Base-by-base conservation (phyloP, 37 sponge, comb jelly and placozoan species). In the Eunapius fragilis region DNA sequence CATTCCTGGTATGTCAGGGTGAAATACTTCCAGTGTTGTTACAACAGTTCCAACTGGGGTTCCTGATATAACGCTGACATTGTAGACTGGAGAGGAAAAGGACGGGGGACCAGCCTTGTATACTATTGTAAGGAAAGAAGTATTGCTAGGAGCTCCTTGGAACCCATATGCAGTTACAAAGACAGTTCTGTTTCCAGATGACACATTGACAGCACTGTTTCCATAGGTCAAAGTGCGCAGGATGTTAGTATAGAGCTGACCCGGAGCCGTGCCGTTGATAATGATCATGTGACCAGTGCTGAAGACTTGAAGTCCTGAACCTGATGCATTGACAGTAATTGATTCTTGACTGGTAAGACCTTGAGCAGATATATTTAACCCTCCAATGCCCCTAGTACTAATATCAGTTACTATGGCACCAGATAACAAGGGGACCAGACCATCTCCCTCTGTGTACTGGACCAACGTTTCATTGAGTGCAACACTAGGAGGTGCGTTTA, bases 191-290 rank as follows among this genome's bases (percentile, higher is more conserved):
- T 71, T 49, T 24, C 89, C 93, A 32, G 80, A 22, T 13, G 68
- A 80, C 25, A 89, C 87, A 58, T 86, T 74, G 19, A 86, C 83
- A 11, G 76, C 71, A 0, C 38, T 71, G 74, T 89, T 79, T 37
- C 82, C 81, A 72, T 93, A 93, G 0, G 80, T 79, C 69, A 93
- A 84, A 12, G 86, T 70, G n/a, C 93, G 86, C 2, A 93, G 48
- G 3, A 93, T 36, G 17, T 32, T 72, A 7, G 75, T 71, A 49
- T 93, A 93, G 31, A 33, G 30, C 14, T 68, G 32, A 69, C 79
- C 23, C 33, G 76, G 2, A 2, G 83, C 87, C 17, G 37, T 80
- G 67, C 93, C 93, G 12, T 25, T 41, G 0, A 93, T 48, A 2
- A n/a, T 19, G 25, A 93, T 80, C 26, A 31, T 12, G 23, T 67